Evolutionary conservation across 1,140 invertebrate species (phyloP).

Genomic region (Rhynchophorus ferrugineus): DNA sequence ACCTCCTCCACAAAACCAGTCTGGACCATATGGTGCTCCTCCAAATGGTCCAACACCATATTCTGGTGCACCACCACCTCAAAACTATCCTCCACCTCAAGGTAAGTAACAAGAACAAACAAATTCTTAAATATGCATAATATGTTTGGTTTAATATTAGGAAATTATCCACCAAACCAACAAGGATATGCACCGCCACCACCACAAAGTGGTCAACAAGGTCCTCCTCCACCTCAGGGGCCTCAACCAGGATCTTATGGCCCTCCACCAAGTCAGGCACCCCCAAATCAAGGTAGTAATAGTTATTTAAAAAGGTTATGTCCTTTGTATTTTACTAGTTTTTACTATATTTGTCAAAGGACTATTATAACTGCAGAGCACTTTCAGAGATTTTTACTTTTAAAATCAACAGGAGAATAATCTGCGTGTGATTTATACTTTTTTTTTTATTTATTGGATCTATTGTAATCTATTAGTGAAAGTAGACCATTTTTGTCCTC

Average conservation of each 20-base stretch:
- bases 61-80: constrained; percentile 34
- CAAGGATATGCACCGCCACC: constrained; percentile 32
- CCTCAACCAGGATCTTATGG: constrained; percentile 20
- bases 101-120: constrained; percentile 13
- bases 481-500: no score
- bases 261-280: constrained; percentile 13
- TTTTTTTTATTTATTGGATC: no score
- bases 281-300: constrained; percentile 14
- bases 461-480: no score
- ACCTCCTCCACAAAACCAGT: constrained; percentile 40
- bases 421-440: no score
- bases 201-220: constrained; percentile 26
- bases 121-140: not conserved
- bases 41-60: constrained; percentile 40
- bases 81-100: constrained; percentile 40
- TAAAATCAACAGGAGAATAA: no score
- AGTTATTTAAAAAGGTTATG: no score
- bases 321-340: no score
- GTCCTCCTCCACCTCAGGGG: constrained; percentile 35
- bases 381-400: no score
- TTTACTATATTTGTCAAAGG: not conserved
- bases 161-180: constrained; percentile 30
- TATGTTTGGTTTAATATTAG: constrained; percentile 4
- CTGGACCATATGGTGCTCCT: constrained; percentile 38
- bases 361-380: no score